A percentile compares a stretch with the other conserved stretches of the same genome.
Conservation (phyloP, 2,113 vertebrate species). For the Dicentrarchus labrax region DNA sequence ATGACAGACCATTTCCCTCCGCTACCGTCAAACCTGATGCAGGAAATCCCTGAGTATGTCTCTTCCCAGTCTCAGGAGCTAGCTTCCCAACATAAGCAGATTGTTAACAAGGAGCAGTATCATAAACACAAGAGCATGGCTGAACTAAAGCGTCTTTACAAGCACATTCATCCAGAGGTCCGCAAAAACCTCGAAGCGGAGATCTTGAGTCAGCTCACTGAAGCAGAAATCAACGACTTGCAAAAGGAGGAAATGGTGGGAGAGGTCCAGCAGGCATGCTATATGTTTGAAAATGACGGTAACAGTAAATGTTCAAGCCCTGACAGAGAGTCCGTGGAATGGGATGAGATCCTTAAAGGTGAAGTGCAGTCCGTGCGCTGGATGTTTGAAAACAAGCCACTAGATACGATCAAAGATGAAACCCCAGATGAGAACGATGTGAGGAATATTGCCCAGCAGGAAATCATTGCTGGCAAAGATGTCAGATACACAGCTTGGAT, state of each 20-base stretch:
- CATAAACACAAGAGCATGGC: constrained; percentile 88
- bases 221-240: constrained; percentile 74
- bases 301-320: constrained; percentile 81
- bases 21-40: constrained; percentile 78
- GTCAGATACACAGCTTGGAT: constrained; percentile 89
- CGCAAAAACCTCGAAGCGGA: constrained; percentile 88
- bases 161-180: constrained; percentile 88
- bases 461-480: constrained; percentile 89
- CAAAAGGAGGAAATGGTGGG: constrained; percentile 79
- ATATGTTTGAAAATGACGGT: constrained; percentile 88
- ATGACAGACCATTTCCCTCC: constrained; percentile 83
- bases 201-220: constrained; percentile 86
- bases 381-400: constrained; percentile 91
- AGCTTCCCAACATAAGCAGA: constrained; percentile 68
- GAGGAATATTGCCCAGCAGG: constrained; percentile 84
- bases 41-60: constrained; percentile 75
- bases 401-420: constrained; percentile 87
- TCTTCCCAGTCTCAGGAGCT: constrained; percentile 78
- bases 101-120: constrained; percentile 83
- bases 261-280: constrained; percentile 85
- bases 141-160: constrained; percentile 90
- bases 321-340: constrained; percentile 86
- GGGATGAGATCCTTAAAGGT: constrained; percentile 90
- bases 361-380: constrained; percentile 90
- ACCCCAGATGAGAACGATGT: constrained; percentile 82